phyloP scores from a whole-genome alignment of 2,113 vertebrate genomes.

The Chionis minor region DNA sequence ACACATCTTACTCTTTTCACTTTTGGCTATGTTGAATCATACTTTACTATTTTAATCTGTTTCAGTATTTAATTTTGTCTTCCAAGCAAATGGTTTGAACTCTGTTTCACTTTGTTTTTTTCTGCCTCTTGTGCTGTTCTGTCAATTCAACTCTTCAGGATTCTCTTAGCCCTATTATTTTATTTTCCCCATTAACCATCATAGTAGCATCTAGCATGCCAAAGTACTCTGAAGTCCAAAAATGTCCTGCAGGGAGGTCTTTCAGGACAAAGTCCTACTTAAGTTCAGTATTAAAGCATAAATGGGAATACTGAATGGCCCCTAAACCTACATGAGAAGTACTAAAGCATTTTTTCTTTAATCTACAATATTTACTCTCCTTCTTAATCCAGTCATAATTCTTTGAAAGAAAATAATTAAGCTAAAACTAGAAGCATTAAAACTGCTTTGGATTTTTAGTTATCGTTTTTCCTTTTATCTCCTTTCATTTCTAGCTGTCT shows the following conservation, averaged over 20 bases:
- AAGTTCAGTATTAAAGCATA: neutral
- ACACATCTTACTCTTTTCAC: neutral
- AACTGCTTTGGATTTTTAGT: slow-evolving; percentile 22
- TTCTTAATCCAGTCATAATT: slow-evolving; percentile 11
- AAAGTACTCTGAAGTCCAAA: neutral
- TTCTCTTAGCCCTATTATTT: neutral
- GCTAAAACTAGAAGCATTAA: slow-evolving; percentile 4
- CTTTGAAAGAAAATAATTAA: slow-evolving; percentile 24
- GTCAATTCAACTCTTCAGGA: neutral
- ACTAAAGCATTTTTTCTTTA: neutral
- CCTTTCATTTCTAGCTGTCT: slow-evolving; percentile 43
- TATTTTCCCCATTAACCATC: neutral
- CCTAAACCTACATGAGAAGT: neutral
- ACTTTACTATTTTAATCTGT: neutral
- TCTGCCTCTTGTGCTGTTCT: neutral
- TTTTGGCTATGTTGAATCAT: neutral
- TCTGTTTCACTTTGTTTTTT: neutral
- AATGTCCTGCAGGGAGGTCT: neutral
- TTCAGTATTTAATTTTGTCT: neutral
- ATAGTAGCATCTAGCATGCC: neutral
- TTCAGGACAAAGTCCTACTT: neutral
- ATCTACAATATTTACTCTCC: neutral
- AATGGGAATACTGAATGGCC: neutral
- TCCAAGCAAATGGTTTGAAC: neutral
- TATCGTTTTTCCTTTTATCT: neutral